Evolutionary conservation across 2,113 vertebrate species (phyloP).

Genomic region (Colossoma macropomum): DNA sequence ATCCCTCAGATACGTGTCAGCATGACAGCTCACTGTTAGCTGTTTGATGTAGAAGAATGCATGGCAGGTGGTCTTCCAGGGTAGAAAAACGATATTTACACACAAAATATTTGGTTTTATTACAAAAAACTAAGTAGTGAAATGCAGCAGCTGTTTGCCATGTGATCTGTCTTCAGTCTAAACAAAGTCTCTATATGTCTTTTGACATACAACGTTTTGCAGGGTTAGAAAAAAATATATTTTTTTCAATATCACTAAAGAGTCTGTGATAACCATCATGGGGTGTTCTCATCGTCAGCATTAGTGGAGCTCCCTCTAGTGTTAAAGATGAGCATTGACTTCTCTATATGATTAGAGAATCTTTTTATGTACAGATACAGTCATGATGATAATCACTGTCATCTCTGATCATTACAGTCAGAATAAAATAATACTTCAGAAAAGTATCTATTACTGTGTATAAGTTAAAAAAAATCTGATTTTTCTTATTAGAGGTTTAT

Average conservation of each 20-base stretch:
- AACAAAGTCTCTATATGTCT: not conserved
- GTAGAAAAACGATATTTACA: not conserved
- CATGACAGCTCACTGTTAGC: not conserved
- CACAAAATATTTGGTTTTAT: not conserved
- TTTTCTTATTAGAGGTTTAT: too few species aligned
- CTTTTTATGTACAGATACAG: too few species aligned
- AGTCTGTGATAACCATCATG: not conserved
- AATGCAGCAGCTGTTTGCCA: not conserved
- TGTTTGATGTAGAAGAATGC: slow-evolving; percentile 6
- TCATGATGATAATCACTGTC: not conserved
- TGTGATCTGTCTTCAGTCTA: not conserved
- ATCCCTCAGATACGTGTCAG: not conserved
- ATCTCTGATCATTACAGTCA: not conserved
- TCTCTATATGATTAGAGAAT: too few species aligned
- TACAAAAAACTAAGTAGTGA: not conserved
- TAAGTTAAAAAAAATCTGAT: too few species aligned
- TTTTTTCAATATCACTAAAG: not conserved
- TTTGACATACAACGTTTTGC: not conserved
- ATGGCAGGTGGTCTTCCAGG: not conserved
- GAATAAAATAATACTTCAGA: not conserved
- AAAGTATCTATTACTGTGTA: too few species aligned
- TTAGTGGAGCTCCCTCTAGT: slow-evolving; percentile 56
- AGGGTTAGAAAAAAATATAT: too few species aligned
- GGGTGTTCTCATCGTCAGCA: not conserved
- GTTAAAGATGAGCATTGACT: not conserved